Evolutionary conservation across 1,140 invertebrate genomes (phyloP), one percentile per base, ranked within the genome.

Genomic region (Atopsyche davidsoni): DNA sequence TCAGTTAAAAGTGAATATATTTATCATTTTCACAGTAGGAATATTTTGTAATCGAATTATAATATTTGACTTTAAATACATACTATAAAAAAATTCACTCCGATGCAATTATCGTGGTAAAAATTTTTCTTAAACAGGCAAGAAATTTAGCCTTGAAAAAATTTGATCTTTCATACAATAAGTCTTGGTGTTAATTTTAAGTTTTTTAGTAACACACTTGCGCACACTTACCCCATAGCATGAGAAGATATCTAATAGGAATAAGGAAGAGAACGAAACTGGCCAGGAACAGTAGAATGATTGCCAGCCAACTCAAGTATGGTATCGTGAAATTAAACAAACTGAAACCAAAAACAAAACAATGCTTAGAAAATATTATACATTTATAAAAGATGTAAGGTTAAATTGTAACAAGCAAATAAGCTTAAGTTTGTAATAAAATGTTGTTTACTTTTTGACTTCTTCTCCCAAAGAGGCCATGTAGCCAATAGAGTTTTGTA

Each of bases 241-340:
- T 82, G 11, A 98, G 80, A 11, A 99, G 75, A 68, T 88, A 94
- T 63, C 95, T 78, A 24, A 97, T 67, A 11, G 95, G 95, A 60
- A 99, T 82, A 51, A 87, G 81, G 64, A 97, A 98, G 2, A 99
- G 72, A 3, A 98, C 81, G 25, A 88, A 55, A 46, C 79, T 79
- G 3, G 78, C 85, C n/a, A 80, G 68, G 35, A 82, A 60, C 2
- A 90, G 65, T 43, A 89, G 71, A 7, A 90, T 68, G 49, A 98
- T 86, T 13, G 93, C 91, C 60, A 99, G 73, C 75, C 86, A 92
- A 57, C 93, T 96, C 43, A 99, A 73, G 76, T 96, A 98, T 41
- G 96, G 93, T 53, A 98, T 89, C 23, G 92, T 93, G 72, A 98
- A 98, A 66, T 97, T 96, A 73, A 98, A 93, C 46, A 93, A 87